Evolutionary conservation across 2,797 vertebrate species (phyloP).

Genomic region (Peromyscus eremicus): DNA sequence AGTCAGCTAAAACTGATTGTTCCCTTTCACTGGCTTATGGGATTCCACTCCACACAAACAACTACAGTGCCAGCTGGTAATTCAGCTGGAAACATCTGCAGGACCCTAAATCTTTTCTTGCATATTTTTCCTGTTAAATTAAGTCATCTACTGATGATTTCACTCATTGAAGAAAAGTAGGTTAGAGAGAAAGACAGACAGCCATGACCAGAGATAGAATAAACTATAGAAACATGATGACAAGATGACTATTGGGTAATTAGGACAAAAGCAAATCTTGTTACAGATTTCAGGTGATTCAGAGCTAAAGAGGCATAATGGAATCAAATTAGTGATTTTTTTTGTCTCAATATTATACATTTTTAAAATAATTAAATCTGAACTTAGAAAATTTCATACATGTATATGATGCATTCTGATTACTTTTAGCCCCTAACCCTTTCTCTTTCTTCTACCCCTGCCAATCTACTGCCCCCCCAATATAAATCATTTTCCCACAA

Average conservation of each 20-base stretch:
- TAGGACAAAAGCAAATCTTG: not conserved
- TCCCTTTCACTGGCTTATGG: conserved; percentile 78
- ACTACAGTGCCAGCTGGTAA: conserved; percentile 77
- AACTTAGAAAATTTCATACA: not conserved
- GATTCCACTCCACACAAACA: conserved; percentile 77
- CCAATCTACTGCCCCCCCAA: fast-evolving
- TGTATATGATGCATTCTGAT: not conserved
- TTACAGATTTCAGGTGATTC: conserved; percentile 43
- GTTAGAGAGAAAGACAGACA: not conserved
- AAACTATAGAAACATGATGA: conserved; percentile 37
- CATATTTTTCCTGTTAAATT: conserved; percentile 62
- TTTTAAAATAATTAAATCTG: not conserved
- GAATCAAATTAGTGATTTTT: not conserved
- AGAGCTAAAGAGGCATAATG: conserved; percentile 13
- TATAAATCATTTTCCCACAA: not conserved
- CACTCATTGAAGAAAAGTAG: conserved; percentile 73
- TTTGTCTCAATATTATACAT: not conserved
- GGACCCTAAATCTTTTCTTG: conserved; percentile 62
- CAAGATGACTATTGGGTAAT: not conserved
- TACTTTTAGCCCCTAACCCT: not conserved
- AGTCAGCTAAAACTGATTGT: conserved; percentile 83
- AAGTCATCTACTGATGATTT: conserved; percentile 72
- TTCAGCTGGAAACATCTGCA: conserved; percentile 81
- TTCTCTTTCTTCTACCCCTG: not conserved
- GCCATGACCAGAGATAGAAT: conserved; percentile 2